A percentile compares a stretch with the other conserved stretches of the same genome.
Conservation (phyloP, 2,888 invertebrate species). For the Sphaerolaimus hirsutus region DNA sequence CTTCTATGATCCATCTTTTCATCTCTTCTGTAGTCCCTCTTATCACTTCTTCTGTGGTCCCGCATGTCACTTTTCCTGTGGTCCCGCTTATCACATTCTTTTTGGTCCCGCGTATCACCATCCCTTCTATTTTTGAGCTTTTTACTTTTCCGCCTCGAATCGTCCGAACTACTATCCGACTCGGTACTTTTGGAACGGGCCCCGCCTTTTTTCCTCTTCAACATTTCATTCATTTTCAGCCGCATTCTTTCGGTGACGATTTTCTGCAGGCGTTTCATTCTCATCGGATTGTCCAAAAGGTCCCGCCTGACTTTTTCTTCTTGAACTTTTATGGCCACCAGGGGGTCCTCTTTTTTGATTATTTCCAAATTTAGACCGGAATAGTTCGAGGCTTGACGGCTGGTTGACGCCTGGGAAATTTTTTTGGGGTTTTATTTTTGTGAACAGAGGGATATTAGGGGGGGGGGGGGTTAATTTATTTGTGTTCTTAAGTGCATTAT, state of each 20-base stretch:
- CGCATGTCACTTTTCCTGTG: background rate
- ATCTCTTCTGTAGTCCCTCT: too few species aligned
- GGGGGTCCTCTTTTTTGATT: conserved; percentile 53
- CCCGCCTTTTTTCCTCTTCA: conserved; percentile 14
- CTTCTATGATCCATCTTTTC: too few species aligned
- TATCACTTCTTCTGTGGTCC: too few species aligned
- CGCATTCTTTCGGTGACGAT: conserved; percentile 33
- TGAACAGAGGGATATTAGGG: too few species aligned
- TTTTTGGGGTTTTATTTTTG: too few species aligned
- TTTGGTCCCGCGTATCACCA: background rate
- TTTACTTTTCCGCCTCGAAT: background rate
- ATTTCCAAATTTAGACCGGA: conserved; percentile 32
- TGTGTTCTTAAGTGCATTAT: too few species aligned
- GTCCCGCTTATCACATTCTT: background rate
- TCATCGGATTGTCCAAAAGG: conserved; percentile 67
- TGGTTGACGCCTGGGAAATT: background rate
- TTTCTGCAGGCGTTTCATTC: conserved; percentile 57
- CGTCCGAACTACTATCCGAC: background rate
- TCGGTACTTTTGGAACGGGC: background rate
- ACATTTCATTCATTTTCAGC: conserved; percentile 25
- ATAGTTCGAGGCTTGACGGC: background rate
- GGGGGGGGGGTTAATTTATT: too few species aligned
- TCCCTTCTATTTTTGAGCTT: background rate
- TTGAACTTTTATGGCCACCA: conserved; percentile 57
- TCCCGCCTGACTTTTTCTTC: conserved; percentile 64